Conservation (phyloP, 2,888 invertebrate genomes). For the Nemotelus pantherinus region DNA sequence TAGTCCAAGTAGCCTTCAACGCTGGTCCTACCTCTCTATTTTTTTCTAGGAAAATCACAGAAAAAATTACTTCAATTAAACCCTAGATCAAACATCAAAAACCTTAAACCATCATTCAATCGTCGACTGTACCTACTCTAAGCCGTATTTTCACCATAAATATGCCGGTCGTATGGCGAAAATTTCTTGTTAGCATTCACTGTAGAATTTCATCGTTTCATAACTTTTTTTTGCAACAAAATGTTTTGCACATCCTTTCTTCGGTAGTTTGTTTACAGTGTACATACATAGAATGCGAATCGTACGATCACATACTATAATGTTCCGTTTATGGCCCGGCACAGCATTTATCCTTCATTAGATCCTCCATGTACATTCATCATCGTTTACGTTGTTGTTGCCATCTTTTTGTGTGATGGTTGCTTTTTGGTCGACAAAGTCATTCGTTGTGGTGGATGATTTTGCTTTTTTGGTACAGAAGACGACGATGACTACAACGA, state of each 20-base stretch:
- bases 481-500: too few species aligned
- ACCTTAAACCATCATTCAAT: background rate
- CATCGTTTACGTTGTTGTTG: background rate
- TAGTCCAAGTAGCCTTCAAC: too few species aligned
- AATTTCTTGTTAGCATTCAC: slow-evolving; percentile 15
- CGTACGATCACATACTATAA: background rate
- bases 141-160: background rate
- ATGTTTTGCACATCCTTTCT: background rate
- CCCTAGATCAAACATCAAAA: background rate
- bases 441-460: too few species aligned
- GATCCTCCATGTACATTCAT: slow-evolving; percentile 1
- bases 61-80: too few species aligned
- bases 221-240: background rate
- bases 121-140: background rate
- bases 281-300: background rate
- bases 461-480: too few species aligned
- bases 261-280: slow-evolving; percentile 6
- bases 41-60: too few species aligned
- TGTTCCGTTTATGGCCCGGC: slow-evolving; percentile 8
- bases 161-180: background rate
- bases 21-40: too few species aligned
- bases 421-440: too few species aligned
- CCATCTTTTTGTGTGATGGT: too few species aligned
- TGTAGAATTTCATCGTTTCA: slow-evolving; percentile 5
- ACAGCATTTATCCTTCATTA: slow-evolving; percentile 16